phyloP scores from a whole-genome alignment of 2,113 vertebrate species.

The Otis tarda region DNA sequence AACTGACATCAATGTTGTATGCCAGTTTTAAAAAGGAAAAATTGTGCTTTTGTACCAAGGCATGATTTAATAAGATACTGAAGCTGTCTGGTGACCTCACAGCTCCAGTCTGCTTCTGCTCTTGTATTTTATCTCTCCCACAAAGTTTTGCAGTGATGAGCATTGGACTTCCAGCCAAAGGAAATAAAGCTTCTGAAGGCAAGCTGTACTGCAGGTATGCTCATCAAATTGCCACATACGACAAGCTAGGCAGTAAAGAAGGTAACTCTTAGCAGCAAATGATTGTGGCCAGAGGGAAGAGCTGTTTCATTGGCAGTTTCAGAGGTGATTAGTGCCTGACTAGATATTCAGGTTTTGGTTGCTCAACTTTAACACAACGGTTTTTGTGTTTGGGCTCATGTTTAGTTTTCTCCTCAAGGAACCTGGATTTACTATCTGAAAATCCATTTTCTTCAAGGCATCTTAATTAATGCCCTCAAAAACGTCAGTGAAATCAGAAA shows the following conservation, averaged over 20 bases:
- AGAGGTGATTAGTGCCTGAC: not conserved
- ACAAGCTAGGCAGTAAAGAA: not conserved
- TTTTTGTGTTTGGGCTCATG: not conserved
- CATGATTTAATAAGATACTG: not conserved
- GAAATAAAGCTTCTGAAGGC: not conserved
- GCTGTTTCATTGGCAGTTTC: not conserved
- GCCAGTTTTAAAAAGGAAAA: not conserved
- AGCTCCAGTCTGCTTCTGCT: not conserved
- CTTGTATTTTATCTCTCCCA: not conserved
- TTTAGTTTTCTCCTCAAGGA: not conserved
- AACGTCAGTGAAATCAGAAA: not conserved
- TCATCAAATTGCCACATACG: not conserved
- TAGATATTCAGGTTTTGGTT: not conserved
- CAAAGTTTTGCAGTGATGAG: not conserved
- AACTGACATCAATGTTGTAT: not conserved
- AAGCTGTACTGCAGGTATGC: not conserved
- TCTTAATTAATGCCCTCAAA: not conserved
- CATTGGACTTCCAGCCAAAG: not conserved
- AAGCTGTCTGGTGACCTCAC: not conserved
- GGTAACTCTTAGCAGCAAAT: not conserved
- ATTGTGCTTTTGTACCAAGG: accelerated
- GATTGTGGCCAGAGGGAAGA: not conserved
- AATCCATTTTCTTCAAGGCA: not conserved
- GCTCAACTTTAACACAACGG: not conserved
- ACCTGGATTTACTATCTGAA: not conserved